These are phyloP conservation scores for Cetonia aurata DNA, from an alignment of 2,888 invertebrate species.

Conservation along the genomic window DNA sequence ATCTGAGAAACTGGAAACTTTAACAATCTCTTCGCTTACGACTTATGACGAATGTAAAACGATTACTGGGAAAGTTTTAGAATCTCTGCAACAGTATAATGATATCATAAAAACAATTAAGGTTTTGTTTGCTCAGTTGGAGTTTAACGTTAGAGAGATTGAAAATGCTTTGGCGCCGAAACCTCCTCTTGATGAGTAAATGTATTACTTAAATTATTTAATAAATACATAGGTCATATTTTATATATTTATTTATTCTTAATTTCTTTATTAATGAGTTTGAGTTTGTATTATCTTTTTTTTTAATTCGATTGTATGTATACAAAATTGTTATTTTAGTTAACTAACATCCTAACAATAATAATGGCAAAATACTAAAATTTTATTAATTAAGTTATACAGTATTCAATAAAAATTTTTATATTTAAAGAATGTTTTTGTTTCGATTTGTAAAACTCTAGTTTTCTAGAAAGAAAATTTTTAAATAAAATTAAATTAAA, in stretches of 20 bases:
- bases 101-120: slow-evolving; percentile 67
- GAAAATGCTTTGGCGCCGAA: slow-evolving; percentile 65
- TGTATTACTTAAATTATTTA: slow-evolving; percentile 1
- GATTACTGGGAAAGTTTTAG: slow-evolving; percentile 63
- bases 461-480: too few species aligned
- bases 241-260: slow-evolving; percentile 19
- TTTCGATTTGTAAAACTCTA: too few species aligned
- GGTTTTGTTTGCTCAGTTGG: slow-evolving; percentile 66
- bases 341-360: not conserved
- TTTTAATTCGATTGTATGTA: not conserved
- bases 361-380: not conserved
- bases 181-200: slow-evolving; percentile 57
- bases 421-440: too few species aligned
- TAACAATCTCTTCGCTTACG: slow-evolving; percentile 64
- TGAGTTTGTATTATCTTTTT: not conserved
- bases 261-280: not conserved
- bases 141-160: slow-evolving; percentile 64
- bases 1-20: slow-evolving; percentile 64
- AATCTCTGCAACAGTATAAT: slow-evolving; percentile 67
- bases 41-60: slow-evolving; percentile 63
- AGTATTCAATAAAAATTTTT: slow-evolving; percentile 8
- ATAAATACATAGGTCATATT: slow-evolving; percentile 18
- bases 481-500: too few species aligned
- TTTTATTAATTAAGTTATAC: not conserved
- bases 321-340: not conserved